phyloP scores from a whole-genome alignment of 30 jellyfish, hydroid and myxozoan genomes.

The Pseudorhiza aurosa region DNA sequence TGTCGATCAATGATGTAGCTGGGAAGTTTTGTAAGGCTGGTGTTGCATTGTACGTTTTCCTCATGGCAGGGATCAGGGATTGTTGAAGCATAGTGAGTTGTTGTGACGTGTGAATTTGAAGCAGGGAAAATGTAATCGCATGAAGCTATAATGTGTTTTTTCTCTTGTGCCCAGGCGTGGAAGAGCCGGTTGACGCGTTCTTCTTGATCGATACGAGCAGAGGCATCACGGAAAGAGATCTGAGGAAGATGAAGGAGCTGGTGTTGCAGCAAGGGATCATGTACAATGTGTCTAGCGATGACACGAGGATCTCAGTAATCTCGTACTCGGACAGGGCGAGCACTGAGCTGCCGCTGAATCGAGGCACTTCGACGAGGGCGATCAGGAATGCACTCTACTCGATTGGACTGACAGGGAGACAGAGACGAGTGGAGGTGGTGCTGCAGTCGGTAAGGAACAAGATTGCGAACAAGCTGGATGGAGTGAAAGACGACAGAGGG shows the following conservation, averaged over 20 bases:
- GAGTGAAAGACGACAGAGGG: not conserved
- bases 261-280: not conserved
- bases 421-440: constrained; percentile 48
- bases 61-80: too few relatives aligned
- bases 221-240: constrained; percentile 16
- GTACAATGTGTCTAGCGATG: constrained; percentile 20
- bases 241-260: constrained; percentile 4
- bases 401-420: constrained; percentile 34
- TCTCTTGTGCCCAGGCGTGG: too few relatives aligned
- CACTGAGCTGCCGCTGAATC: not conserved
- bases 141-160: too few relatives aligned
- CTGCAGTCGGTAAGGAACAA: constrained; percentile 15
- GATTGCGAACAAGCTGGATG: not conserved
- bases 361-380: not conserved
- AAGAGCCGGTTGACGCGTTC: constrained; percentile 24
- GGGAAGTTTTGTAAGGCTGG: too few relatives aligned
- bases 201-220: constrained; percentile 47
- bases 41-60: too few relatives aligned
- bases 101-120: too few relatives aligned
- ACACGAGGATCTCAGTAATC: not conserved
- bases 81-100: too few relatives aligned
- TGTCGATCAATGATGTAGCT: too few relatives aligned
- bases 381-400: not conserved
- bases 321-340: not conserved
- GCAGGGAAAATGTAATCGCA: too few relatives aligned